phyloP scores from a whole-genome alignment of 23 tunicate species.

The Clavelina lepadiformis region DNA sequence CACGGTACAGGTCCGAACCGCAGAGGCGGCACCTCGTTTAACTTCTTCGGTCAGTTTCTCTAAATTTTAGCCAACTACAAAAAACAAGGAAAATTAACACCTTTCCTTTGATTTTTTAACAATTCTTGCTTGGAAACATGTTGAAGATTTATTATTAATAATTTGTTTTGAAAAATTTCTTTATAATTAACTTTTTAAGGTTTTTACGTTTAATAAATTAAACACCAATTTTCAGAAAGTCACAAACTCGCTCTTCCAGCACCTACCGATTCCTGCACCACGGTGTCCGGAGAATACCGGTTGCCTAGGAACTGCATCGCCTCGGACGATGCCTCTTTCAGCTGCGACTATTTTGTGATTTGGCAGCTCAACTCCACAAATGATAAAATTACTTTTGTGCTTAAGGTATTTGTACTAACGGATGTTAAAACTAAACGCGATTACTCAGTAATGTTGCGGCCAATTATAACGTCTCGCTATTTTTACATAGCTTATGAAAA shows the following conservation, averaged over 20 bases:
- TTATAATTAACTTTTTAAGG: neutral
- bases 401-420: constrained; percentile 21
- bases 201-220: neutral
- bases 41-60: constrained; percentile 70
- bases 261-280: constrained; percentile 10
- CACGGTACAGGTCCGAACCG: constrained; percentile 52
- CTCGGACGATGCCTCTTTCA: constrained; percentile 10
- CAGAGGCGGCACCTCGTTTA: constrained; percentile 42
- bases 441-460: neutral
- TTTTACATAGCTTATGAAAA: neutral
- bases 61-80: no score
- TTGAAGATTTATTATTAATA: no score
- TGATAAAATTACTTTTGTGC: constrained; percentile 14
- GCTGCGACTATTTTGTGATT: constrained; percentile 38
- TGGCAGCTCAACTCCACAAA: constrained; percentile 21
- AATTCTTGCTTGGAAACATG: no score
- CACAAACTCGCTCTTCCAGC: neutral
- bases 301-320: constrained; percentile 15
- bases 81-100: no score
- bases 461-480: neutral
- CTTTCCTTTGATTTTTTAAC: no score
- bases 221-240: neutral
- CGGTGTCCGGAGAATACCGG: constrained; percentile 17
- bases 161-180: no score
- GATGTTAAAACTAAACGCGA: constrained; percentile 7